Evolutionary conservation across 1,140 invertebrate genomes (phyloP).

Genomic region (Drosophila sucinea): DNA sequence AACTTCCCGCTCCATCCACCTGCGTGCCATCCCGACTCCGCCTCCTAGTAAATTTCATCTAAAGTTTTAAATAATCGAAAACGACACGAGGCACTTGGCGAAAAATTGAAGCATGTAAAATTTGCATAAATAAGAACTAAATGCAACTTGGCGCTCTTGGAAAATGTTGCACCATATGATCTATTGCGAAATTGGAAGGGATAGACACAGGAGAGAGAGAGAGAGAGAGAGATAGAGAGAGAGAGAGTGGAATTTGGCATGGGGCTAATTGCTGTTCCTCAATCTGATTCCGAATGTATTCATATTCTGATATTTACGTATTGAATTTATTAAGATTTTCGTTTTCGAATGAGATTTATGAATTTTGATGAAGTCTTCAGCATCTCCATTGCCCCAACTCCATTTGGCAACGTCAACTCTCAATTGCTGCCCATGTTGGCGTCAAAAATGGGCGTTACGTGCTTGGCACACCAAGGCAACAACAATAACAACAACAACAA

Average conservation of each 20-base stretch:
- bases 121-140: conserved; percentile 82
- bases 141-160: conserved; percentile 74
- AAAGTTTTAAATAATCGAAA: conserved; percentile 82
- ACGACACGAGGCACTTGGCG: conserved; percentile 77
- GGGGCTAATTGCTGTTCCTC: neutral
- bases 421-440: conserved; percentile 52
- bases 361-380: conserved; percentile 34
- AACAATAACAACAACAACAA: conserved; percentile 4
- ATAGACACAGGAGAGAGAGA: no score
- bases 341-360: conserved; percentile 53
- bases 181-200: conserved; percentile 44
- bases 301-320: conserved; percentile 25
- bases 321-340: conserved; percentile 31
- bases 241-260: neutral
- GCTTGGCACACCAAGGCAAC: conserved; percentile 20
- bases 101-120: conserved; percentile 79
- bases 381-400: conserved; percentile 2
- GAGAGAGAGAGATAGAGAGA: neutral
- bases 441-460: conserved; percentile 72
- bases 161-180: conserved; percentile 73
- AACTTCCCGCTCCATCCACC: conserved; percentile 12
- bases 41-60: conserved; percentile 59
- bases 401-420: conserved; percentile 49
- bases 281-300: neutral
- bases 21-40: no score